These are phyloP conservation scores for Charanyca ferruginea DNA, from an alignment of 2,888 invertebrate genomes.

Conservation along the genomic window DNA sequence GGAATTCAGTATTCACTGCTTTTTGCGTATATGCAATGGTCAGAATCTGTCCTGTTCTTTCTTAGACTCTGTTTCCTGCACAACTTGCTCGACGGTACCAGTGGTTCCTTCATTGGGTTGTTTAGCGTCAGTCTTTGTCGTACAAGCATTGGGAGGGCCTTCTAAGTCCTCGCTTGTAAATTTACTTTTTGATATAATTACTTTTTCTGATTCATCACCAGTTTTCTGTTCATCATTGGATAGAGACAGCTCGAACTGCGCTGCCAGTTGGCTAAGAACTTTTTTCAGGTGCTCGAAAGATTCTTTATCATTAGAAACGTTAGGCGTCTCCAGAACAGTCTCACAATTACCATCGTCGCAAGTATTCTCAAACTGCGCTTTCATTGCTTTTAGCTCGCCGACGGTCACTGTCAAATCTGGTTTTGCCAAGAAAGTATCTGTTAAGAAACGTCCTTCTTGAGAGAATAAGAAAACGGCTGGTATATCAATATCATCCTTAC, in stretches of 20 bases:
- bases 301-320: conserved; percentile 73
- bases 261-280: conserved; percentile 82
- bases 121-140: conserved; percentile 36
- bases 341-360: conserved; percentile 78
- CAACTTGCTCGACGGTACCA: conserved; percentile 27
- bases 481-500: conserved; percentile 95
- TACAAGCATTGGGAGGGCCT: conserved; percentile 32
- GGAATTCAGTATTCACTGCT: conserved; percentile 52
- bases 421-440: conserved; percentile 90
- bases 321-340: conserved; percentile 64
- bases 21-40: conserved; percentile 51
- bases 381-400: conserved; percentile 86
- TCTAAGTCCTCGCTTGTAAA: conserved; percentile 64
- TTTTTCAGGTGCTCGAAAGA: conserved; percentile 86
- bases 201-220: conserved; percentile 61
- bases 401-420: conserved; percentile 90
- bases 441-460: conserved; percentile 94
- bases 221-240: conserved; percentile 73
- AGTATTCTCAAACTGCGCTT: conserved; percentile 70
- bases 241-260: conserved; percentile 82
- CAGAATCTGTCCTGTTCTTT: conserved; percentile 67
- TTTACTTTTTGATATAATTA: conserved; percentile 65
- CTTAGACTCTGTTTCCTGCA: conserved; percentile 45
- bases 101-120: conserved; percentile 27
- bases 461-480: conserved; percentile 97